Evolutionary conservation across 2,888 invertebrate genomes (phyloP).

Genomic region (Standfussiana lucernea): DNA sequence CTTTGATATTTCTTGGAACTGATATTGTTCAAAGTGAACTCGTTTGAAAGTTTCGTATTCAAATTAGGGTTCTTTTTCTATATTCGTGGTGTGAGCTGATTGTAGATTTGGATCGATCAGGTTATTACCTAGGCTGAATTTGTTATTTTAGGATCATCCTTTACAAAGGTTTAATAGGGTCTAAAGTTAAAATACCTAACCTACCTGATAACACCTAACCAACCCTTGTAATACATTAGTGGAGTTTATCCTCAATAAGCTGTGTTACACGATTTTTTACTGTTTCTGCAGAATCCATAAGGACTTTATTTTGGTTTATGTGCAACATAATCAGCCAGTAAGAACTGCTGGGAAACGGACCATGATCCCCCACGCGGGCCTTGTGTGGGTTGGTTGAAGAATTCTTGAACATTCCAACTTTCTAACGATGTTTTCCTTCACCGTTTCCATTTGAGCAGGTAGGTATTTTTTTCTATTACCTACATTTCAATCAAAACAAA

Average conservation of each 20-base stretch:
- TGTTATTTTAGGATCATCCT: neutral
- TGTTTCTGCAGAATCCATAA: neutral
- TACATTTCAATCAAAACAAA: neutral
- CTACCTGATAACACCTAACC: neutral
- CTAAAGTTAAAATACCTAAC: neutral
- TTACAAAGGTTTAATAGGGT: neutral
- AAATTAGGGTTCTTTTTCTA: constrained; percentile 22
- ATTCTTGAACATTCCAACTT: neutral
- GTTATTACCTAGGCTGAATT: neutral
- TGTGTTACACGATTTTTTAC: neutral
- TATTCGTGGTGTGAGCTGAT: constrained; percentile 8
- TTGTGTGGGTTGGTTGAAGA: neutral
- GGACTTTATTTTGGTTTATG: neutral
- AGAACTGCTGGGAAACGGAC: neutral
- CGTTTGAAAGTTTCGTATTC: constrained; percentile 24
- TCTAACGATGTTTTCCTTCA: neutral
- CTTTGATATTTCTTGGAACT: constrained; percentile 33
- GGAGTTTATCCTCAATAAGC: neutral
- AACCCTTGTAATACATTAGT: neutral
- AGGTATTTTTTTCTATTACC: neutral
- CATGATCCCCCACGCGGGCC: neutral
- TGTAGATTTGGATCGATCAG: neutral
- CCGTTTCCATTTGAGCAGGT: neutral
- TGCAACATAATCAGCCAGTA: neutral
- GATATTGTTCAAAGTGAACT: constrained; percentile 35